Evolutionary conservation across 1,140 invertebrate genomes (phyloP).

Genomic region (Aphelinus atriplicis): DNA sequence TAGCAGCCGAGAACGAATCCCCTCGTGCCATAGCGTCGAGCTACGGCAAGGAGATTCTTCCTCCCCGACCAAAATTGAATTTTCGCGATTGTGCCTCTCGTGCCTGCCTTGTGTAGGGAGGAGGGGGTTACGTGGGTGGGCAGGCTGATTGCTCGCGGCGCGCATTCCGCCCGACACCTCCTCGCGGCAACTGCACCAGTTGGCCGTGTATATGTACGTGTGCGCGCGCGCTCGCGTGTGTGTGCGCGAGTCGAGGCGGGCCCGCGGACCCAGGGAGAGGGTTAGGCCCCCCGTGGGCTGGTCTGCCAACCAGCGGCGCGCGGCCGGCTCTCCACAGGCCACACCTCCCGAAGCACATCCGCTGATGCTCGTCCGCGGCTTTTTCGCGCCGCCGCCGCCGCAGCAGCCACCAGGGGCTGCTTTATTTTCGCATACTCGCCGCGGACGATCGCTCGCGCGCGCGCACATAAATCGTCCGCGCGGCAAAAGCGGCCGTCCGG

Average conservation of each 20-base stretch:
- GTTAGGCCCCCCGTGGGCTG: conserved; percentile 63
- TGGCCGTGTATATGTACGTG: conserved; percentile 31
- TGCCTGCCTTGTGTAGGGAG: no score
- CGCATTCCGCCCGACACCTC: not conserved
- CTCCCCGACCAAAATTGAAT: no score
- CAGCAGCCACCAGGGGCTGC: not conserved
- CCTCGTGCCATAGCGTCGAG: no score
- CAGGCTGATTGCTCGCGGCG: no score
- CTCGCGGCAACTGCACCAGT: conserved; percentile 51
- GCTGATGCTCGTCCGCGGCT: conserved; percentile 39
- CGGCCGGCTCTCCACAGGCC: conserved; percentile 42
- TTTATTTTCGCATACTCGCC: conserved; percentile 40
- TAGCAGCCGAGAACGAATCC: no score
- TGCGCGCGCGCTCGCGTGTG: not conserved
- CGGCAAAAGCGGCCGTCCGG: conserved; percentile 24
- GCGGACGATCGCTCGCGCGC: conserved; percentile 24
- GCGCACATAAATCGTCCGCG: conserved; percentile 31
- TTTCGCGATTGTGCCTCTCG: no score
- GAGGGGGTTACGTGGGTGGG: no score
- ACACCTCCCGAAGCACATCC: conserved; percentile 39
- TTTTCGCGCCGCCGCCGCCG: conserved; percentile 31
- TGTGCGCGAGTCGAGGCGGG: not conserved
- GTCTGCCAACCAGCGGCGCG: conserved; percentile 62
- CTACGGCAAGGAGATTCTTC: no score
- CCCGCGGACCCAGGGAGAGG: conserved; percentile 37